Base-by-base conservation (phyloP, 2,113 vertebrate genomes). In the Neopipo cinnamomea region DNA sequence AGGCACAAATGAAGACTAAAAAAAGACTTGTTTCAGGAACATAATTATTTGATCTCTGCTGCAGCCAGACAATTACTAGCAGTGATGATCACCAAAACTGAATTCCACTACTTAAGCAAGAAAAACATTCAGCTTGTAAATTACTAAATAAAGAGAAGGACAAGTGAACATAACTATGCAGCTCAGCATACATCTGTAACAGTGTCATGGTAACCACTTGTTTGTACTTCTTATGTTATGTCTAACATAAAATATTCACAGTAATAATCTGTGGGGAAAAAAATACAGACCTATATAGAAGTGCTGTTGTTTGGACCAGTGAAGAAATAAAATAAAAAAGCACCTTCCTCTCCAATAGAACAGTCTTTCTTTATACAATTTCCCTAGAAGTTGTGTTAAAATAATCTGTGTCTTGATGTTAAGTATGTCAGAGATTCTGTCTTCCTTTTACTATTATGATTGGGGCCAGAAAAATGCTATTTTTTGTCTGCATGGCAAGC, bases 41-140 rank as follows among this genome's bases (percentile, higher is more conserved):
- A 28, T 77, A 83, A 93, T 84, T 71, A 85, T 56, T 92, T 86
- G 62, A 95, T 91, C 52, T 73, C 75, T 87, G 63, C 39, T 82
- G 67, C 63, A 88, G 73, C 59, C 62, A 94, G 30, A 47, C 88
- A 94, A 93, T 87, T 85, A 92, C 56, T 77, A 85, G 77, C 77
- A 92, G 49, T 61, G 47, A 79, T 76, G 59, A 88, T 72, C 59
- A 85, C 53, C 75, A 55, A 77, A 91, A 62, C 27, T 56, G 63
- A 95, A 89, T 74, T 93, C 85, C 80, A 52, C 46, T 73, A 70
- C 77, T 97, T 77, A 74, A 90, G 42, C 59, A 58, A 93, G 62
- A 74, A 82, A 88, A 90, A 67, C 67, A 85, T 74, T 71, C 68
- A 67, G 12, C 67, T 67, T 74, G 76, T 88, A 80, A 94, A 81